Evolutionary conservation across 2,888 invertebrate species (phyloP).

Genomic region (Nephrotoma guestfalica): DNA sequence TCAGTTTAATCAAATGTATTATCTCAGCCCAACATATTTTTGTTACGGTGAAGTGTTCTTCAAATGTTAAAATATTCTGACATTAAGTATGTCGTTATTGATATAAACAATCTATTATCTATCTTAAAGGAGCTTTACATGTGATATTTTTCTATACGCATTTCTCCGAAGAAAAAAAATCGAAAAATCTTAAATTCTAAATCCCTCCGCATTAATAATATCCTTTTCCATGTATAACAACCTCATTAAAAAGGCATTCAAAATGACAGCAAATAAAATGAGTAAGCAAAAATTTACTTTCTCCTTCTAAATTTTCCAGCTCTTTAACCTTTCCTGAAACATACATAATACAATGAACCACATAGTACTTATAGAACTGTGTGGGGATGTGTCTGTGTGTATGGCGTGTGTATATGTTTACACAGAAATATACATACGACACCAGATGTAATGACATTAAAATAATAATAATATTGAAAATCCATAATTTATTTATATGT

Average conservation of each 20-base stretch:
- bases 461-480: neutral
- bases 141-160: neutral
- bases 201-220: neutral
- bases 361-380: neutral
- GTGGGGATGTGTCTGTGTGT: neutral
- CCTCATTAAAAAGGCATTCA: neutral
- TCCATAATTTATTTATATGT: neutral
- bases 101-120: neutral
- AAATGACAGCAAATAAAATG: neutral
- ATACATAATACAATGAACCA: too few relatives aligned
- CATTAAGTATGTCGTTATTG: neutral
- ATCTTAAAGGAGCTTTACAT: neutral
- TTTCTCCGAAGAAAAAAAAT: neutral
- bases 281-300: neutral
- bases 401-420: neutral
- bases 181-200: neutral
- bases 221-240: neutral
- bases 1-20: too few relatives aligned
- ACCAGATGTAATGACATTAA: neutral
- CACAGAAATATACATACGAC: neutral
- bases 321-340: neutral
- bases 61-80: neutral
- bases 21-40: too few relatives aligned
- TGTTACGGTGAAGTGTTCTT: too few relatives aligned
- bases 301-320: neutral